Conservation (phyloP, 2,888 invertebrate species). For the Amphipyra tragopoginis region DNA sequence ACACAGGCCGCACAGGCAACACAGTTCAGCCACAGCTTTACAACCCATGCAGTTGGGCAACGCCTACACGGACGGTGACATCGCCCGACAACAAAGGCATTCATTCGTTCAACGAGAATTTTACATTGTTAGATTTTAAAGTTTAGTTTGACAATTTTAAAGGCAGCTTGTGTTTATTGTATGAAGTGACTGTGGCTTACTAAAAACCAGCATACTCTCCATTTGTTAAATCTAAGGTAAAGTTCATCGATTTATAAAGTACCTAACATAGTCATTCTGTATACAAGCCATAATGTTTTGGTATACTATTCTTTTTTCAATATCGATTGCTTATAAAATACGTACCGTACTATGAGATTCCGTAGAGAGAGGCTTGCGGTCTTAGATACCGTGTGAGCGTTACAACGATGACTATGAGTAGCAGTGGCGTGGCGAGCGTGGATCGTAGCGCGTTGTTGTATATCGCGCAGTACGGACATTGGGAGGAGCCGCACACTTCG, state of each 20-base stretch:
- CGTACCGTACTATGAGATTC: constrained; percentile 43
- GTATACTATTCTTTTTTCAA: constrained; percentile 28
- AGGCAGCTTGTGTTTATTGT: too few relatives aligned
- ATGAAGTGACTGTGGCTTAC: too few relatives aligned
- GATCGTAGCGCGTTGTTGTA: constrained; percentile 91
- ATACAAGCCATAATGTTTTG: constrained; percentile 30
- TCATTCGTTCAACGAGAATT: too few relatives aligned
- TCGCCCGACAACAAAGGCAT: too few relatives aligned
- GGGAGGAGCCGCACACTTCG: constrained; percentile 98
- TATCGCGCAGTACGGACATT: constrained; percentile 97
- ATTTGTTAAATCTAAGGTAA: too few relatives aligned
- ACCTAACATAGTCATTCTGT: constrained; percentile 12
- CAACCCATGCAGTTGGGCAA: too few relatives aligned
- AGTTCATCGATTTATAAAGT: background rate
- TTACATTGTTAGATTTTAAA: too few relatives aligned
- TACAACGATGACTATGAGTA: constrained; percentile 57
- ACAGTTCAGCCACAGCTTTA: too few relatives aligned
- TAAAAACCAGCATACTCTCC: background rate
- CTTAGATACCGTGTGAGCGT: constrained; percentile 46
- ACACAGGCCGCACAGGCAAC: too few relatives aligned
- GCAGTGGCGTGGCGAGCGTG: constrained; percentile 59
- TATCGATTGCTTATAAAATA: constrained; percentile 10
- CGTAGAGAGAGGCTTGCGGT: constrained; percentile 30
- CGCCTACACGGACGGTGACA: too few relatives aligned
- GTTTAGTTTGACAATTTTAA: too few relatives aligned